These are phyloP conservation scores for Butastur rufipennis DNA, from an alignment of 2,113 vertebrate species.

Conservation along the genomic window DNA sequence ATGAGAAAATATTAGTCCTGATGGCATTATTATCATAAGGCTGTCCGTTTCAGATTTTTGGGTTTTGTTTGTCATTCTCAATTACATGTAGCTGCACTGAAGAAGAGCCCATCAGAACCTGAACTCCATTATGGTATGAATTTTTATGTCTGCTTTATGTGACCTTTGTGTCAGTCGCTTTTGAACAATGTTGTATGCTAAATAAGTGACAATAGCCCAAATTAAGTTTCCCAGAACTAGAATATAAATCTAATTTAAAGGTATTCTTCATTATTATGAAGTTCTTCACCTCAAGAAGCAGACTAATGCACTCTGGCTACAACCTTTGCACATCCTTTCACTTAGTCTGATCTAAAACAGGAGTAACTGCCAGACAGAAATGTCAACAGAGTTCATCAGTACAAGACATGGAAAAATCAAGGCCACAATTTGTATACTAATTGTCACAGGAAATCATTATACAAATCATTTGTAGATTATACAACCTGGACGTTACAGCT, in stretches of 20 bases:
- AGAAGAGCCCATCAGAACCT: not conserved
- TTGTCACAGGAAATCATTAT: not conserved
- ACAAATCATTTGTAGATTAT: not conserved
- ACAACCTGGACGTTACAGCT: not conserved
- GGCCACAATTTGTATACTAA: not conserved
- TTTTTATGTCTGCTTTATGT: not conserved
- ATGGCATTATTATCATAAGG: not conserved
- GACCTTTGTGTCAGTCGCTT: not conserved
- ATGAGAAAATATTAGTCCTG: not conserved
- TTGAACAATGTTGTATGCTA: not conserved
- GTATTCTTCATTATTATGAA: not conserved
- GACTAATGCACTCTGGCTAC: not conserved
- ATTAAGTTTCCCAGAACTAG: not conserved
- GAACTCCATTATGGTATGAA: not conserved
- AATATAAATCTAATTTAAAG: not conserved
- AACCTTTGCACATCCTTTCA: not conserved
- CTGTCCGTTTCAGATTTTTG: rapidly evolving
- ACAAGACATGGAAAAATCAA: not conserved
- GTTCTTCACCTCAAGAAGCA: not conserved
- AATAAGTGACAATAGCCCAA: not conserved
- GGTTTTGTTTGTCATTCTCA: not conserved
- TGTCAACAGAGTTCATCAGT: not conserved
- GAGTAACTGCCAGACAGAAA: not conserved
- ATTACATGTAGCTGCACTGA: not conserved
- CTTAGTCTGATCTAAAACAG: not conserved